Percentiles rank a stretch among this genome's conserved stretches.
Evolutionary conservation across 92 coral and sea anemone genomes (phyloP).

Genomic region (Meandrina meandrites): DNA sequence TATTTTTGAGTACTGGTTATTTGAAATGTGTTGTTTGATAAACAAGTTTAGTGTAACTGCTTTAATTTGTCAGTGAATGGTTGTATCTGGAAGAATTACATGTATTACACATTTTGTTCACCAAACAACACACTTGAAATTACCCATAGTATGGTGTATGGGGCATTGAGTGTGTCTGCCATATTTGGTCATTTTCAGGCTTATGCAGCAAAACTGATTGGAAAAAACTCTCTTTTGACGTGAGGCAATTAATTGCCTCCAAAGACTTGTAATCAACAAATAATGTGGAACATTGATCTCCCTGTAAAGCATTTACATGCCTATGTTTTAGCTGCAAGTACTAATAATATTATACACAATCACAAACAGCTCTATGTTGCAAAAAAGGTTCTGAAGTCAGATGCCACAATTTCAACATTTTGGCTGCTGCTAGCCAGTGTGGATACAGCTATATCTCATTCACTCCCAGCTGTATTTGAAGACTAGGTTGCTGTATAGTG

Average conservation of each 20-base stretch:
- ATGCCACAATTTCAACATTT: no score
- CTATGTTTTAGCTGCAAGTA: not conserved
- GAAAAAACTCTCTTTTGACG: not conserved
- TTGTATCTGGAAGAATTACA: no score
- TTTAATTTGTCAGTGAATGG: not conserved
- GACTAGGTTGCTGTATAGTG: no score
- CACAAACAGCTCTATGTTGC: no score
- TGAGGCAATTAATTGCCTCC: constrained; percentile 12
- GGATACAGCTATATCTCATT: no score
- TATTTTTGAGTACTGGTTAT: not conserved
- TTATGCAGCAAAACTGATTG: not conserved
- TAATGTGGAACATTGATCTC: not conserved
- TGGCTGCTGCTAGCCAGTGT: no score
- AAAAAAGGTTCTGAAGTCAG: no score
- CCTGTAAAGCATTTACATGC: not conserved
- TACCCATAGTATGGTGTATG: not conserved
- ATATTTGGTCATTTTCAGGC: not conserved
- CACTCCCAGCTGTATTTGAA: no score
- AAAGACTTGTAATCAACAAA: not conserved
- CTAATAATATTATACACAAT: no score
- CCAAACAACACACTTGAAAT: not conserved
- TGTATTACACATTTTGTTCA: not conserved
- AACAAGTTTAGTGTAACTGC: not conserved
- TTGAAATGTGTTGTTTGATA: not conserved
- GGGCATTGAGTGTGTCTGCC: not conserved